Evolutionary conservation across 2,888 invertebrate genomes (phyloP).

Genomic region (Platycnemis pennipes): DNA sequence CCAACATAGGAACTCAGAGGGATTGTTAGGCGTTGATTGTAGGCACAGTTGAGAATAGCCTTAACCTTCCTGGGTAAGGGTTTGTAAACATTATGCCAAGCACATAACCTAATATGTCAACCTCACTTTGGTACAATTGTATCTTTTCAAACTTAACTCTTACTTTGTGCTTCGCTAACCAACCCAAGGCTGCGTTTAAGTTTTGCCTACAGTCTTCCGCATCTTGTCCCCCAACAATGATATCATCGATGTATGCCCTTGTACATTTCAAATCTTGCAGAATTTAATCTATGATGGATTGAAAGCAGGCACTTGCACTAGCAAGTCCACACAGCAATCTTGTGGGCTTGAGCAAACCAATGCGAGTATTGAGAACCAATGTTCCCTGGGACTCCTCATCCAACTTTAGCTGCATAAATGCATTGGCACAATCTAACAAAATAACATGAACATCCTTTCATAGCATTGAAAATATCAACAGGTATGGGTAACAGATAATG

Average conservation of each 20-base stretch:
- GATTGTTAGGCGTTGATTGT: neutral
- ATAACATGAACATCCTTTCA: neutral
- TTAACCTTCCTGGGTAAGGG: neutral
- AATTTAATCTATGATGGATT: neutral
- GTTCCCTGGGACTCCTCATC: neutral
- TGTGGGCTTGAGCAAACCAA: neutral
- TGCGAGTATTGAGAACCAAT: neutral
- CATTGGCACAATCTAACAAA: neutral
- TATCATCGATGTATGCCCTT: conserved; percentile 6
- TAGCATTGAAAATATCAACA: neutral
- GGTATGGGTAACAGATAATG: neutral
- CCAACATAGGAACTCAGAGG: too few species aligned
- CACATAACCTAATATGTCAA: neutral
- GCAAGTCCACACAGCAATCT: neutral
- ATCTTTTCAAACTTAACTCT: neutral
- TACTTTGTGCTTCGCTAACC: neutral
- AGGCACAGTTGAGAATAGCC: neutral
- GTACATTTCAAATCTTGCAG: neutral
- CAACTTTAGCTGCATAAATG: neutral
- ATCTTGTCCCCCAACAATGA: neutral
- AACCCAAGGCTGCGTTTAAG: neutral
- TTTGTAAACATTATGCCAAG: neutral
- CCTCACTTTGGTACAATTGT: neutral
- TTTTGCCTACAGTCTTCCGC: neutral
- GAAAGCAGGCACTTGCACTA: conserved; percentile 16